Evolutionary conservation across 2,797 vertebrate species (phyloP).

Genomic region (Pseudochromis fuscus): DNA sequence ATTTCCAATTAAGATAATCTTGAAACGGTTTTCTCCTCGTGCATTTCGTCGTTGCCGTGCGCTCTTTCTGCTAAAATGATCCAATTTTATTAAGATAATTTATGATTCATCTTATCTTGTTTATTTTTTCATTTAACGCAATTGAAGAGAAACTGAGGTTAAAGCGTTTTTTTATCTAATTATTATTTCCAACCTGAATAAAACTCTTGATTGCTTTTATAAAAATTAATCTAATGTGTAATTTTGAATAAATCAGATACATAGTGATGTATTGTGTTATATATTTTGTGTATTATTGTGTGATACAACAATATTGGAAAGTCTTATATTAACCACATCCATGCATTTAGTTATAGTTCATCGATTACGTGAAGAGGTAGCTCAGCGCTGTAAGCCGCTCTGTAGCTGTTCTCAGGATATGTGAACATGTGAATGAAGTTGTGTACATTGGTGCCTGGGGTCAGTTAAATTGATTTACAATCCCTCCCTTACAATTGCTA

Average conservation of each 20-base stretch:
- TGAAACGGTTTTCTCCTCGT: conserved; percentile 1
- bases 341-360: background rate
- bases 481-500: conserved; percentile 5
- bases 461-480: conserved; percentile 28
- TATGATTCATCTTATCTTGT: conserved; percentile 1
- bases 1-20: conserved; percentile 27
- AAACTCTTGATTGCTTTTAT: background rate
- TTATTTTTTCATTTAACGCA: conserved; percentile 25
- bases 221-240: too few species aligned
- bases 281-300: conserved; percentile 3
- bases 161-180: conserved; percentile 1
- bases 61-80: background rate
- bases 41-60: background rate
- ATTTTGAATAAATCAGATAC: too few species aligned
- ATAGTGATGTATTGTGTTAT: too few species aligned
- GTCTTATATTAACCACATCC: background rate
- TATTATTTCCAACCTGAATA: conserved; percentile 5
- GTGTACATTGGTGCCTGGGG: conserved; percentile 4
- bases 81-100: conserved; percentile 12
- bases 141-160: background rate
- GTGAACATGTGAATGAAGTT: conserved; percentile 18
- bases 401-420: background rate
- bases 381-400: background rate
- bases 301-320: background rate
- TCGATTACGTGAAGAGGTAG: background rate